Evolutionary conservation across 2,113 vertebrate genomes (phyloP), one percentile per base, ranked within the genome.

Genomic region (Anseranas semipalmata): DNA sequence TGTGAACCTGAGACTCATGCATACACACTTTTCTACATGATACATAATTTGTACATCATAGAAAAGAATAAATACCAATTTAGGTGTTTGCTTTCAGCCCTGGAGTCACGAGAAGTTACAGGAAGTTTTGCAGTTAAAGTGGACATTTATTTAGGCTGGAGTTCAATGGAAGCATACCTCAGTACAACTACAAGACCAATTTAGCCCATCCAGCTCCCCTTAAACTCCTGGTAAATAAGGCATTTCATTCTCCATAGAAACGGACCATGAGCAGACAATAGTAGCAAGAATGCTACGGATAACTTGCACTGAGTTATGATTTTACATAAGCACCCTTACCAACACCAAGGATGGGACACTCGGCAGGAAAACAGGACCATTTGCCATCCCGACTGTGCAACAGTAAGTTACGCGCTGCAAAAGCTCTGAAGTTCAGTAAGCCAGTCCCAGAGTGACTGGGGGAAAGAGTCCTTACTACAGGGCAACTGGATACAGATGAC

Each of bases 271-370:
- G 1, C 27, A 74, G 35, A 20, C 41, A 85, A 8, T 13, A 66
- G 45, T 5, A 27, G 9, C 6, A 81, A 58, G 10, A 70, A 86
- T 15, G 6, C 62, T 39, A 65, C 50, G 12, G 13, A 58, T 22
- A 0, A 2, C 10, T 39, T 55, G 48, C 1, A 1, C 0, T 41
- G 24, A 90, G 10, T 55, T 48, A 30, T 22, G 27, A 48, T 73
- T 77, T 74, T 28, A 68, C 9, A 52, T 18, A 28, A 32, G 3
- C 14, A n/a, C 18, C 16, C 22, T 82, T 59, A 67, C 11, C 12
- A 39, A 65, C 48, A 53, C 33, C 4, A 56, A 65, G 9, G 21
- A 72, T 41, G 10, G 10, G 3, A 65, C 2, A 25, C 58, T 56
- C 75, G 60, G 39, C 15, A 56, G 25, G 12, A 2, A 89, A 76